Evolutionary conservation across 2,888 invertebrate genomes (phyloP).

Genomic region (Archaeoteleia sp.): DNA sequence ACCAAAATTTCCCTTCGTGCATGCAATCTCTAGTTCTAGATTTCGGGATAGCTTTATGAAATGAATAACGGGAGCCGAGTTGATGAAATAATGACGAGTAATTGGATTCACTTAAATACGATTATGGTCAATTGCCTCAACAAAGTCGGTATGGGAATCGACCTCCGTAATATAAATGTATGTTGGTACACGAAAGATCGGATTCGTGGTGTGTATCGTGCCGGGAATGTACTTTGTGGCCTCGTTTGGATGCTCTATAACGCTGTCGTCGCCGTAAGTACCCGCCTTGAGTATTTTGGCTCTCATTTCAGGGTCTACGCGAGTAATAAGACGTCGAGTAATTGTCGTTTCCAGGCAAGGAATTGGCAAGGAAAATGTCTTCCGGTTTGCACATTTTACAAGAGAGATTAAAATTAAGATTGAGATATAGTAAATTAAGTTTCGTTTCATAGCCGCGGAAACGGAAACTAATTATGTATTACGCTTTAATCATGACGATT

Average conservation of each 20-base stretch:
- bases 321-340: conserved; percentile 43
- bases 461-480: conserved; percentile 17
- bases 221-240: conserved; percentile 18
- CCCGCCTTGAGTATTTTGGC: conserved; percentile 37
- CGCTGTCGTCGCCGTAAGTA: conserved; percentile 28
- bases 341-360: conserved; percentile 36
- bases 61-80: no score
- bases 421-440: conserved; percentile 21
- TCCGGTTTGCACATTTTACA: conserved; percentile 21
- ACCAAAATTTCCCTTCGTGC: no score
- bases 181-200: conserved; percentile 9
- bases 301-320: conserved; percentile 40
- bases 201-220: conserved; percentile 16
- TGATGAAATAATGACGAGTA: neutral
- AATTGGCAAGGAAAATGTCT: conserved; percentile 45
- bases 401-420: conserved; percentile 16
- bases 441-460: conserved; percentile 12
- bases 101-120: neutral
- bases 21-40: no score
- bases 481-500: no score
- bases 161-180: conserved; percentile 9
- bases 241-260: conserved; percentile 17
- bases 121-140: conserved; percentile 9
- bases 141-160: conserved; percentile 6
- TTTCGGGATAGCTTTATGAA: no score